Evolutionary conservation across 2,888 invertebrate genomes (phyloP).

Genomic region (Bembecia ichneumoniformis): DNA sequence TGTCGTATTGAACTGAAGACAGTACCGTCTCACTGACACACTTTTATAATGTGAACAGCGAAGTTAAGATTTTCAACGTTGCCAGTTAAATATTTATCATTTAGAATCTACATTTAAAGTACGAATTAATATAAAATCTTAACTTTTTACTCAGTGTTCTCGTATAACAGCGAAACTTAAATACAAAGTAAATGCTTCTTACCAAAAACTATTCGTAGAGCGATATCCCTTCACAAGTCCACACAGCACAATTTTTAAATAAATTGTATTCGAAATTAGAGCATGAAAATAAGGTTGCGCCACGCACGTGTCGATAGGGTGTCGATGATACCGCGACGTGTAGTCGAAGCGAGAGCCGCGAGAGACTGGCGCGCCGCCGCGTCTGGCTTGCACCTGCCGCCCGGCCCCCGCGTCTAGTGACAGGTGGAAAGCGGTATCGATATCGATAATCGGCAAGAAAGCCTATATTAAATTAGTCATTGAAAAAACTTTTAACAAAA

Average conservation of each 20-base stretch:
- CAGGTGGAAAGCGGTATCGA: slow-evolving; percentile 50
- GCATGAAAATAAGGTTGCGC: slow-evolving; percentile 57
- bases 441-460: slow-evolving; percentile 41
- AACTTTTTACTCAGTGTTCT: too few species aligned
- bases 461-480: too few species aligned
- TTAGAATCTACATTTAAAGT: too few species aligned
- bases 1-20: slow-evolving; percentile 5
- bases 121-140: too few species aligned
- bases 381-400: slow-evolving; percentile 57
- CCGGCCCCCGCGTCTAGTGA: slow-evolving; percentile 44
- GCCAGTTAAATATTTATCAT: neutral
- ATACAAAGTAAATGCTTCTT: slow-evolving; percentile 14
- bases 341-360: slow-evolving; percentile 49
- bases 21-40: slow-evolving; percentile 35
- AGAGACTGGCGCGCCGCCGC: slow-evolving; percentile 66
- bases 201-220: slow-evolving; percentile 16
- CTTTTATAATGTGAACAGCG: slow-evolving; percentile 18
- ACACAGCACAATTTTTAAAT: slow-evolving; percentile 43
- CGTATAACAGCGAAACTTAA: slow-evolving; percentile 14
- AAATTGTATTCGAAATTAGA: slow-evolving; percentile 32
- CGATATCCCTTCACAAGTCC: slow-evolving; percentile 36
- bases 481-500: too few species aligned
- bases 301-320: slow-evolving; percentile 57
- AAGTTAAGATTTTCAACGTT: slow-evolving; percentile 37
- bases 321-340: slow-evolving; percentile 44